phyloP scores from a whole-genome alignment of 2,888 invertebrate genomes.

The Agrilus mali region DNA sequence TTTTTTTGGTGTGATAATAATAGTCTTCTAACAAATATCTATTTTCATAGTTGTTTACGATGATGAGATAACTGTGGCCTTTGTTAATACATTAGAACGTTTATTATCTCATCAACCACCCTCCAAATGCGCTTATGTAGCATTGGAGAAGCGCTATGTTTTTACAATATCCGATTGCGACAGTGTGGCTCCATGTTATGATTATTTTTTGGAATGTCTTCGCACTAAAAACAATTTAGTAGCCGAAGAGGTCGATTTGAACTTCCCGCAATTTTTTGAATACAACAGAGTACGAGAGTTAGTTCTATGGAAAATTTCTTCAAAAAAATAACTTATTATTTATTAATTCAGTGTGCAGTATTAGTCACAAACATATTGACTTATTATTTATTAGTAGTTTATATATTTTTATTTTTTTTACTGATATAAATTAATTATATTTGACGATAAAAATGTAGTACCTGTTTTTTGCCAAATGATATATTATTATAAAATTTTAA shows the following conservation, averaged over 20 bases:
- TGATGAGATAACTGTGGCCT: constrained; percentile 66
- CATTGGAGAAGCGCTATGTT: constrained; percentile 76
- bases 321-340: constrained; percentile 23
- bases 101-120: constrained; percentile 44
- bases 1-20: constrained; percentile 4
- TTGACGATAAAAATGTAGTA: too few species aligned
- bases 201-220: constrained; percentile 58
- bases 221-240: constrained; percentile 43
- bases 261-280: constrained; percentile 70
- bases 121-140: constrained; percentile 53
- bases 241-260: constrained; percentile 48
- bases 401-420: too few species aligned
- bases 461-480: too few species aligned
- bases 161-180: constrained; percentile 72
- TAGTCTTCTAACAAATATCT: constrained; percentile 5
- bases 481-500: too few species aligned
- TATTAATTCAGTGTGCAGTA: too few species aligned
- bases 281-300: constrained; percentile 70
- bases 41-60: constrained; percentile 67
- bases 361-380: too few species aligned
- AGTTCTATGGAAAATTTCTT: constrained; percentile 57
- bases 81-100: constrained; percentile 57
- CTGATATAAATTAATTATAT: too few species aligned
- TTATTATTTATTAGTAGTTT: too few species aligned
- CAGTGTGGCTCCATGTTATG: constrained; percentile 76